Percentiles rank a stretch among this genome's conserved stretches.
These are phyloP conservation scores for Mesoclemmys tuberculata DNA, from an alignment of 2,113 vertebrate genomes.

Conservation along the genomic window DNA sequence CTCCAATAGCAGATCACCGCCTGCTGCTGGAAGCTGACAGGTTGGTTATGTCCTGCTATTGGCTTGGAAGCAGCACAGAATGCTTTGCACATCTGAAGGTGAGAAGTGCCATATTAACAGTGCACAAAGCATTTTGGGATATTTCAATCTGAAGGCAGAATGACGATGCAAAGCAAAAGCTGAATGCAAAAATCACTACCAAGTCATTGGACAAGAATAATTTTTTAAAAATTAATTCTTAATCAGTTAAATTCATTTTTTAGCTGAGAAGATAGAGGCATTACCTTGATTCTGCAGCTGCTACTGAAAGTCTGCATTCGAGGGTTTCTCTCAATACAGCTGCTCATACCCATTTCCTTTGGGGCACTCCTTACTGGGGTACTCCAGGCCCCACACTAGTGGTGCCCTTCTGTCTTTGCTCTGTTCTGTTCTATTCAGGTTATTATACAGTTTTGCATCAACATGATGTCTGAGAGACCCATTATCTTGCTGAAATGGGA, in stretches of 20 bases:
- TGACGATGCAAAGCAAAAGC: neutral
- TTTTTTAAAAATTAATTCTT: neutral
- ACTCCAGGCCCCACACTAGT: neutral
- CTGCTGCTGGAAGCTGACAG: neutral
- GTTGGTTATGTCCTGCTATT: neutral
- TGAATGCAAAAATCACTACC: neutral
- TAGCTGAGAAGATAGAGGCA: neutral
- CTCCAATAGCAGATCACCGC: neutral
- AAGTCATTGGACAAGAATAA: neutral
- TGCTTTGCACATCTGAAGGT: neutral
- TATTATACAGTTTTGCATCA: neutral
- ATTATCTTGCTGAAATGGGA: neutral
- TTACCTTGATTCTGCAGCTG: neutral
- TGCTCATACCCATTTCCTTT: rapidly evolving
- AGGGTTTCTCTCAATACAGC: rapidly evolving
- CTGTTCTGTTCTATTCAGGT: neutral
- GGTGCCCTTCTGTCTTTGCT: neutral
- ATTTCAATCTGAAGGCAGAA: neutral
- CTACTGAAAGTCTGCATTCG: neutral
- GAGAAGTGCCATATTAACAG: neutral
- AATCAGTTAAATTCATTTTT: neutral
- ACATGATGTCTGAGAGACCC: neutral
- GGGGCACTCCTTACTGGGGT: rapidly evolving
- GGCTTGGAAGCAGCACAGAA: neutral
- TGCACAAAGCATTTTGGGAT: neutral